Base-by-base conservation (phyloP, 92 coral and sea anemone genomes). In the Nematostella vectensis region DNA sequence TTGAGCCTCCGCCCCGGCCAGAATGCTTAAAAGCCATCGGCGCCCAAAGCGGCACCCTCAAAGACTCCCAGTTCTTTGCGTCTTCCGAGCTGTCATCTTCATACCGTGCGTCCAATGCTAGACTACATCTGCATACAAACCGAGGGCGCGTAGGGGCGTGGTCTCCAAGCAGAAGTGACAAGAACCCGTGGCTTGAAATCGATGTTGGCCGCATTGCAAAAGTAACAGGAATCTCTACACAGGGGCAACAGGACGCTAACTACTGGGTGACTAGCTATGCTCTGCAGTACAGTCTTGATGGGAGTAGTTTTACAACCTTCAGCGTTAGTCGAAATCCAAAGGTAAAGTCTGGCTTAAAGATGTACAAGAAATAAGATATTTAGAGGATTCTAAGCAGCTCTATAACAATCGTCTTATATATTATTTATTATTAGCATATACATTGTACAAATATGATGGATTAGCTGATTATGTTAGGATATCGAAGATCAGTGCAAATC, bases 21-120 rank as follows among this genome's bases (percentile, higher is more conserved):
- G 58, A 23, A 2, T 78, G 85, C 26, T 24, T 71, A 58, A 27
- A 53, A 28, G 64, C 85, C 0, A 74, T 78, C 44, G 85, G 85
- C 26, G 47, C 72, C 26, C 62, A 78, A 21, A 59, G 63, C 10
- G 61, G 62, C n/a, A 27, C 11, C 8, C 57, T 77, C 11, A 51
- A 36, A 33, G 69, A 62, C 25, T 3, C 31, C 17, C 60, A 53
- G 13, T 51, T 64, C 58, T 11, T 31, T 8, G 60, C 70, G 16
- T 64, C 70, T 1, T 64, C 70, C 28, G 38, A 33, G 19, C 31
- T 44, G 59, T 12, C 38, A 27, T 11, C 23, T 8, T 18, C 24
- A 12, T 29, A 50, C 22, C 42, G 52, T 2, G 59, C 70, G 16
- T 16, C 16, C 29, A 36, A 64, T 22, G 70, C 58, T 2, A 38